Evolutionary conservation across 2,888 invertebrate species (phyloP), one percentile per base, ranked within the genome.

Genomic region (Melolontha melolontha): DNA sequence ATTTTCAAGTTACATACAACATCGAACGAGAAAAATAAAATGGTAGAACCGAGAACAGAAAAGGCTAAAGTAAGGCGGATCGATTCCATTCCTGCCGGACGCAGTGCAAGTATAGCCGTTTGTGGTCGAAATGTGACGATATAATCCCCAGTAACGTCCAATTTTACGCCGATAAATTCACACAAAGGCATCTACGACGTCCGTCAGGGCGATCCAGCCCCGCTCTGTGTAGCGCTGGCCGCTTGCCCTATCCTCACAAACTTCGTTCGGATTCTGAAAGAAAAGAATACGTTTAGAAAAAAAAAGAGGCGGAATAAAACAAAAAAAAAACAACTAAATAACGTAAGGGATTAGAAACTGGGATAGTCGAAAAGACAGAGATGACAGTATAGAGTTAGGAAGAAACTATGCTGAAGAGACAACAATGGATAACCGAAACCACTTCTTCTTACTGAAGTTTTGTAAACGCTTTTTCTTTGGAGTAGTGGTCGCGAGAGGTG

Each of bases 141-240:
- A 67, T 70, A 70, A 70, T 70, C 66, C 68, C 49, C 54, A 44
- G 59, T 71, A 71, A 71, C 71, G 65, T 71, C 69, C 71, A 74
- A 74, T 72, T 74, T 72, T 70, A 71, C 70, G 72, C 68, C 71
- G 72, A 72, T 74, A 74, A 74, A 71, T 74, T 70, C 67, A 69
- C 68, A 74, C 73, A 74, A 74, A 72, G 69, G 66, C 64, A 57
- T 66, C 57, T 49, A 59, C 47, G 47, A 62, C 57, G 72, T 67
- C 69, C 67, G 69, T 66, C 70, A 62, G 59, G 59, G 47, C 34
- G 47, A 62, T 34, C 34, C 7, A 10, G 10, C 34, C 1, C 34
- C 34, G 47, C 11, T 47, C 14, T 29, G 2, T 14, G 55, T 39
- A n/a, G 41, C 8, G 29, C 27, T 44, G 62, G 22, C 59, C 39